Evolutionary conservation across 1,140 invertebrate genomes (phyloP), one percentile per base, ranked within the genome.

Genomic region (Venturia canescens): DNA sequence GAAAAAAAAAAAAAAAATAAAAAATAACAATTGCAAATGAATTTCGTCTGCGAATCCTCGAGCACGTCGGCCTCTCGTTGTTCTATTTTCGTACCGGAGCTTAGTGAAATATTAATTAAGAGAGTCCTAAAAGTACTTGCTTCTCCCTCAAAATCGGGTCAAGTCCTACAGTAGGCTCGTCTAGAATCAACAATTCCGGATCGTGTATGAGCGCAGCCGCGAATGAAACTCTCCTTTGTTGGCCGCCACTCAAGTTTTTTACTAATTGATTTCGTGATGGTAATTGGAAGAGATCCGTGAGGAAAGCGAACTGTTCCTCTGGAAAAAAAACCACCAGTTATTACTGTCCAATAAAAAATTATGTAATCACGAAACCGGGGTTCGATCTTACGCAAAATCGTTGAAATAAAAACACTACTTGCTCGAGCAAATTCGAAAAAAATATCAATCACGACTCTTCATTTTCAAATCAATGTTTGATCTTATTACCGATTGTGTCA

Each of bases 131-230:
- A 79, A 84, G 80, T 84, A 91, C 91, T 92, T 88, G 96, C 97
- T 94, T 95, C 88, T 97, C 96, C 90, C 97, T 94, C 23, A 99
- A 90, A 78, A 98, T 92, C 2, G 98, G 97, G 92, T 99, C 98
- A 38, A 98, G 92, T 9, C 97, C 98, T 15, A 98, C 97, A 0
- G 97, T 98, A 0, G 98, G 98, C 90, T 99, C 98, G 89, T 99
- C 98, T 72, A 99, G 91, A 74, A 99, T 97, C 0, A 98, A 90
- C 0, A 98, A 90, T 88, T 98, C 95, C 0, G 98, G 97, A 83
- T 96, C 95, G 84, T 98, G 97, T 0, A 99, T 93, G 83, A 99
- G 90, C 0, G 97, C 96, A 9, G 95, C 95, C 3, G 97, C 97
- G 70, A 99, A 95, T 0, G 97, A 98, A 0, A 98, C 94, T 79